phyloP scores from a whole-genome alignment of 2,888 invertebrate species.

The Aphrophora alni region DNA sequence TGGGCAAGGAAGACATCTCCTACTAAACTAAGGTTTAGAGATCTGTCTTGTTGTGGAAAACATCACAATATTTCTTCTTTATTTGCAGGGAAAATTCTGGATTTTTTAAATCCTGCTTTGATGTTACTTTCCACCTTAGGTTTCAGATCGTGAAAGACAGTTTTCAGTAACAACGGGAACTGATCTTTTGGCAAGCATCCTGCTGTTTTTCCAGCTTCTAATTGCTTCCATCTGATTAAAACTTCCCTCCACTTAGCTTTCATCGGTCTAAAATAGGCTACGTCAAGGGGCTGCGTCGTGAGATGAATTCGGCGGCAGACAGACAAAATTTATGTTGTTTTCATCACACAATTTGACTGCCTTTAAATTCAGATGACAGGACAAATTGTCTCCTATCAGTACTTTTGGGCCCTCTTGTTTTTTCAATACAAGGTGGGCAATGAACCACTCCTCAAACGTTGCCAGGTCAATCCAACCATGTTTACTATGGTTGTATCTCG shows the following conservation, averaged over 20 bases:
- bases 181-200: constrained; percentile 3
- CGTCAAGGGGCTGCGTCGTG: constrained; percentile 49
- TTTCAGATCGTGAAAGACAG: background rate
- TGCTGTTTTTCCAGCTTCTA: constrained; percentile 14
- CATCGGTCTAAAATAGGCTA: constrained; percentile 47
- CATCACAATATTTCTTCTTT: constrained; percentile 14
- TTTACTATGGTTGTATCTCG: constrained; percentile 55
- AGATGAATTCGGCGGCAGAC: constrained; percentile 45
- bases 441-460: constrained; percentile 55
- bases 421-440: constrained; percentile 33
- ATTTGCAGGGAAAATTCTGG: constrained; percentile 14
- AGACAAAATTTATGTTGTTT: constrained; percentile 50
- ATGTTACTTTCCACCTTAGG: background rate
- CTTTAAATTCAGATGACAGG: constrained; percentile 40
- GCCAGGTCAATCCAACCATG: constrained; percentile 56
- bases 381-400: constrained; percentile 45
- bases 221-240: constrained; percentile 24
- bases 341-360: constrained; percentile 40
- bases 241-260: constrained; percentile 43
- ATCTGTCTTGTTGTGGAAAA: background rate
- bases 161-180: constrained; percentile 10
- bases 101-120: constrained; percentile 16
- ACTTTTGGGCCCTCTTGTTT: constrained; percentile 39
- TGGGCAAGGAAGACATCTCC: constrained; percentile 12
- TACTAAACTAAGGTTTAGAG: background rate